Conservation (phyloP, 1,140 invertebrate species). For the Drosophila albomicans region DNA sequence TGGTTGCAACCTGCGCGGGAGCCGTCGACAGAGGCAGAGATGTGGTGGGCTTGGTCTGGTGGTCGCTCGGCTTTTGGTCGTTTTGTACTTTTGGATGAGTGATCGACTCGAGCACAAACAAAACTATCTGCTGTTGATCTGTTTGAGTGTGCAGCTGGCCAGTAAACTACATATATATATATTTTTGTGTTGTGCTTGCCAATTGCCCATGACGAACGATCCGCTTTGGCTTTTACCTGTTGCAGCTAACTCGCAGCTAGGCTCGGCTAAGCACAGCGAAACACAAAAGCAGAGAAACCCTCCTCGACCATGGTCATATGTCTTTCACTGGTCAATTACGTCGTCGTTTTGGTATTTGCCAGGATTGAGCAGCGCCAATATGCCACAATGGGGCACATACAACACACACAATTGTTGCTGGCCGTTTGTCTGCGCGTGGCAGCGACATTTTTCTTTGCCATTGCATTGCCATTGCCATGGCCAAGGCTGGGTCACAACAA, state of each 20-base stretch:
- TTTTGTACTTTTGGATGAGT: constrained; percentile 72
- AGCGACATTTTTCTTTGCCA: constrained; percentile 73
- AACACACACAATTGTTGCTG: constrained; percentile 57
- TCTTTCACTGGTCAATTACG: constrained; percentile 79
- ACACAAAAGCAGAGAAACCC: not conserved
- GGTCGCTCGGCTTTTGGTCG: constrained; percentile 16
- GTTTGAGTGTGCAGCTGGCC: constrained; percentile 45
- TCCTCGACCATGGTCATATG: constrained; percentile 47
- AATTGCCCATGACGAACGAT: constrained; percentile 81
- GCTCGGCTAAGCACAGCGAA: not conserved
- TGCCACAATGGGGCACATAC: constrained; percentile 17
- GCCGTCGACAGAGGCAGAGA: constrained; percentile 54
- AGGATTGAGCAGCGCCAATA: constrained; percentile 48
- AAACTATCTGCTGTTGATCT: constrained; percentile 79
- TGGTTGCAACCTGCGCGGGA: constrained; percentile 65
- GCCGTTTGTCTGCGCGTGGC: constrained; percentile 64
- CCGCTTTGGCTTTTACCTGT: constrained; percentile 79
- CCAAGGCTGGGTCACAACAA: constrained; percentile 30
- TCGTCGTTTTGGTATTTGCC: constrained; percentile 50
- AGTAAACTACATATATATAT: not conserved
- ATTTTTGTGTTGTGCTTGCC: constrained; percentile 44
- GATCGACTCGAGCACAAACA: constrained; percentile 81
- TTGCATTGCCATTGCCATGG: constrained; percentile 16
- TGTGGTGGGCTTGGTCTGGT: constrained; percentile 10
- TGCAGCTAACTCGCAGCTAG: not conserved